These are phyloP conservation scores for Hyla sarda DNA, from an alignment of 2,113 vertebrate species.

Conservation along the genomic window DNA sequence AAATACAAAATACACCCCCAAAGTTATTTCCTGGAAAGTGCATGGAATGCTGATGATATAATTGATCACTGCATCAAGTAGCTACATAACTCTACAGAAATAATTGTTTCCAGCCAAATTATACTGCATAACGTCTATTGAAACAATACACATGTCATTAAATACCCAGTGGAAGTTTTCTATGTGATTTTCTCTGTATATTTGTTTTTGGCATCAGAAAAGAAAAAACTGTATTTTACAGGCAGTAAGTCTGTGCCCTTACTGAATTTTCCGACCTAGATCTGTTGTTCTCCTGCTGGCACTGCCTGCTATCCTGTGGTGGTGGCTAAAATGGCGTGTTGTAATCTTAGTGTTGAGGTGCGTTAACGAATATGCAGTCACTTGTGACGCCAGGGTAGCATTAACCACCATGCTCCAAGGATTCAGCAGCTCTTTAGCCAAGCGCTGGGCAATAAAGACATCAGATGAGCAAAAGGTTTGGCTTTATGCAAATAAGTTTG, in stretches of 20 bases:
- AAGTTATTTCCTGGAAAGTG: constrained; percentile 9
- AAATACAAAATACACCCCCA: constrained; percentile 32
- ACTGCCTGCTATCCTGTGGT: too few relatives aligned
- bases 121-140: background rate
- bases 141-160: background rate
- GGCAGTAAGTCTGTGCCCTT: background rate
- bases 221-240: background rate
- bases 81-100: background rate
- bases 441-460: too few relatives aligned
- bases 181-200: background rate
- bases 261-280: background rate
- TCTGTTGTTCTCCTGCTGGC: too few relatives aligned
- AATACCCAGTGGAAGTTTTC: background rate
- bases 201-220: too few relatives aligned
- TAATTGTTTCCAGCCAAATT: background rate
- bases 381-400: too few relatives aligned
- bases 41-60: background rate
- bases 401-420: too few relatives aligned
- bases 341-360: too few relatives aligned
- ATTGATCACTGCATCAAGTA: background rate
- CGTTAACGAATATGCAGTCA: too few relatives aligned
- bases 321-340: too few relatives aligned
- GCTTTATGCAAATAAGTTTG: too few relatives aligned
- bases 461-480: too few relatives aligned
- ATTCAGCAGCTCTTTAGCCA: too few relatives aligned